Evolutionary conservation across 2,888 invertebrate genomes (phyloP), one percentile per base, ranked within the genome.

Genomic region (Autographa gamma): DNA sequence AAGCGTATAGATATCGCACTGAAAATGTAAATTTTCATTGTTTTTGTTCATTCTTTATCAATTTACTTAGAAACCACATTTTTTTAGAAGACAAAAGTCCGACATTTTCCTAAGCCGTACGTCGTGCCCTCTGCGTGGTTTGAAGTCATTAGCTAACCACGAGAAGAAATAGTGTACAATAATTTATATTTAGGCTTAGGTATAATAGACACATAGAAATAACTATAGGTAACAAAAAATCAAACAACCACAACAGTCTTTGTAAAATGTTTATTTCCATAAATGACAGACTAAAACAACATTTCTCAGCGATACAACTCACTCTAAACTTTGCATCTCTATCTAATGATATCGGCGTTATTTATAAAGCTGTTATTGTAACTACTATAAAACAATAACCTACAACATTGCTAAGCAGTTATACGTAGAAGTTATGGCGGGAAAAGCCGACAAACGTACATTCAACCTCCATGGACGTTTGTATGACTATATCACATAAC

Each of bases 181-280:
- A 25, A 25, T 25, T 25, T 25, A 25, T 25, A 25, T 25, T 25
- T 25, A 25, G 25, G 25, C 25, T 25, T 25, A 25, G 25, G 3
- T 25, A 25, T 11, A 38, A 0, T 38, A n/a, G n/a, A n/a, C 0
- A n/a, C n/a, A n/a, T n/a, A n/a, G 5, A 48, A n/a, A n/a, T 5
- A 48, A n/a, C n/a, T 0, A 0, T 11, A 11, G n/a, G 48, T n/a
- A 13, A n/a, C 7, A 25, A 19, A 16, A 79, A 82, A 85, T 60
- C 67, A 80, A 83, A 86, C 63, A 71, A 72, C 31, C 63, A 25
- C 31, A 63, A 25, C 48, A 81, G 77, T 82, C 86, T 88, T 87
- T 91, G 89, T 91, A 92, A 92, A 92, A 90, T 89, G 84, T 94
- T 93, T 93, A 93, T 93, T 93, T 90, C 85, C 89, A 89, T 92